These are phyloP conservation scores for Diachasma alloeum DNA, from an alignment of 1,140 invertebrate species.

Conservation along the genomic window DNA sequence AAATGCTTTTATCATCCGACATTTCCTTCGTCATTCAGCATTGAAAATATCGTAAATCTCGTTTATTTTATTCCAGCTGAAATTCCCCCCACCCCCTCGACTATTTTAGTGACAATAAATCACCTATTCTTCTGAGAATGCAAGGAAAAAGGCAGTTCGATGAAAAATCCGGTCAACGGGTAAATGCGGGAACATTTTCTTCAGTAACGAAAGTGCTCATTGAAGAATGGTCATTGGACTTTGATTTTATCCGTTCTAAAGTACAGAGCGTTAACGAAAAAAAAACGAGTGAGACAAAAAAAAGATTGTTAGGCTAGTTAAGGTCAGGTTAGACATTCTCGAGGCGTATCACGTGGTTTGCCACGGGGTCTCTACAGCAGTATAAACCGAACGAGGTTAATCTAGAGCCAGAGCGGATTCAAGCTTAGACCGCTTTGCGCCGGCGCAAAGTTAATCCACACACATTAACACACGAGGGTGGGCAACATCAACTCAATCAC, in stretches of 20 bases:
- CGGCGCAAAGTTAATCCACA: neutral
- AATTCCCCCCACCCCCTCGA: neutral
- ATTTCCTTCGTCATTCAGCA: neutral
- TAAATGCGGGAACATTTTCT: conserved; percentile 4
- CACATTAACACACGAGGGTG: neutral
- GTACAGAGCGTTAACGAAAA: conserved; percentile 10
- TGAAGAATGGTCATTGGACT: conserved; percentile 15
- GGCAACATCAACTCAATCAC: too few species aligned
- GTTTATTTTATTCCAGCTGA: neutral
- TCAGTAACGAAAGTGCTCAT: neutral
- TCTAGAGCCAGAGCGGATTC: conserved; percentile 54
- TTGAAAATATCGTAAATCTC: neutral
- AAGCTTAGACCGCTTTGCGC: conserved; percentile 36
- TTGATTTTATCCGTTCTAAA: conserved; percentile 26
- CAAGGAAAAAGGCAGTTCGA: neutral
- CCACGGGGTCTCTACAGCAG: conserved; percentile 45
- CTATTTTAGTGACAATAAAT: neutral
- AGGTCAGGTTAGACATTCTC: conserved; percentile 47
- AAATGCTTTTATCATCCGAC: neutral
- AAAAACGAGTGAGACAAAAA: neutral
- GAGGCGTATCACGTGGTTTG: conserved; percentile 56
- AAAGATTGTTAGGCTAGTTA: conserved; percentile 30
- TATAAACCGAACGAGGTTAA: conserved; percentile 57
- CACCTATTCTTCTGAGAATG: neutral
- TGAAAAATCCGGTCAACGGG: neutral